A percentile compares a stretch with the other conserved stretches of the same genome.
Evolutionary conservation across 2,888 invertebrate species (phyloP).

Genomic region (Acleris literana): DNA sequence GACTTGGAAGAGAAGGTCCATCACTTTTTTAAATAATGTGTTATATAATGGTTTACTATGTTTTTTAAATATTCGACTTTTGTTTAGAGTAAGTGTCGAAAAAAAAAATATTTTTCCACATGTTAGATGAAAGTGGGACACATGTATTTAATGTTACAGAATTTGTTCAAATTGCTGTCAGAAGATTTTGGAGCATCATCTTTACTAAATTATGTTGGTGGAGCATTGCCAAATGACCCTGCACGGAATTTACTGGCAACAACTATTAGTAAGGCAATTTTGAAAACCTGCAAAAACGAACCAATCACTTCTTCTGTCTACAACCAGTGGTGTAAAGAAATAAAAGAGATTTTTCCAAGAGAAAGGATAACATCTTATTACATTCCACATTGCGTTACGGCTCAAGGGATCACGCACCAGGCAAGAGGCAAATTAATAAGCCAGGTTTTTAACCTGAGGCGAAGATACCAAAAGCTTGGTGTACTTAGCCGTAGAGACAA

Average conservation of each 20-base stretch:
- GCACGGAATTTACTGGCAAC: conserved; percentile 1
- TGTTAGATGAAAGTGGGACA: no score
- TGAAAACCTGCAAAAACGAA: background rate
- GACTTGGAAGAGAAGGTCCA: no score
- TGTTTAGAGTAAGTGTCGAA: no score
- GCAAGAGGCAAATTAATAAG: background rate
- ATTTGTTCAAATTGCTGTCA: conserved; percentile 2
- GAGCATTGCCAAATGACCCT: conserved; percentile 2
- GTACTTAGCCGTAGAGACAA: background rate
- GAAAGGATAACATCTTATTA: conserved; percentile 8
- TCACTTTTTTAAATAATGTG: no score
- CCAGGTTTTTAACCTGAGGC: conserved; percentile 5
- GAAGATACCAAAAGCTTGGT: conserved; percentile 2
- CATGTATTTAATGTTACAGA: background rate
- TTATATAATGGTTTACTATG: no score
- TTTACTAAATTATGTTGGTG: conserved; percentile 6
- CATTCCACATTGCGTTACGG: conserved; percentile 4
- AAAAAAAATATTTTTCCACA: no score
- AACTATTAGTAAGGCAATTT: background rate
- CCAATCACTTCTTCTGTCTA: background rate
- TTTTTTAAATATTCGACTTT: no score
- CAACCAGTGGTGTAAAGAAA: conserved; percentile 5
- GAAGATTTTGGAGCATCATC: conserved; percentile 6
- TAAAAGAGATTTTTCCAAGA: conserved; percentile 1
- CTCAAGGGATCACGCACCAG: background rate